Conservation (phyloP, 2,888 invertebrate species). For the Euplagia quadripunctaria region DNA sequence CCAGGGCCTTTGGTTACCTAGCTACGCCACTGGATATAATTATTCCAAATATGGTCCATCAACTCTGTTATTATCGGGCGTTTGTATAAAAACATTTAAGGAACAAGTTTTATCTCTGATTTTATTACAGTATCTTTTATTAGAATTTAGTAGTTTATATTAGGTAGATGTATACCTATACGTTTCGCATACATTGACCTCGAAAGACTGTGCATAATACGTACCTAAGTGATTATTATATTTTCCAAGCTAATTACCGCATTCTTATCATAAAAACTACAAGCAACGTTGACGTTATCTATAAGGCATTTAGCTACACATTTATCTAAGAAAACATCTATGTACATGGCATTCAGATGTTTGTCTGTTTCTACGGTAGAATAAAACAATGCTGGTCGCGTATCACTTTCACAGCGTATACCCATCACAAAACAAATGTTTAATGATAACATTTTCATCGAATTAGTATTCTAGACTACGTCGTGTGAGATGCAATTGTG, state of each 20-base stretch:
- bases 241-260: background rate
- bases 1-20: no score
- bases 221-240: background rate
- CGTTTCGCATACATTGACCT: background rate
- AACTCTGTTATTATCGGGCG: background rate
- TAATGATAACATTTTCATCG: constrained; percentile 56
- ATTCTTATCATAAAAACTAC: constrained; percentile 29
- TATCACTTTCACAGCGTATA: constrained; percentile 76
- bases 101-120: background rate
- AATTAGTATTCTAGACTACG: constrained; percentile 47
- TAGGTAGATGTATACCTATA: no score
- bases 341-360: constrained; percentile 14
- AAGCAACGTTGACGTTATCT: constrained; percentile 38
- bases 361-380: constrained; percentile 29
- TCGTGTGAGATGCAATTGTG: constrained; percentile 39
- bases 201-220: background rate
- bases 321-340: constrained; percentile 41
- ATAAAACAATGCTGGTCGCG: constrained; percentile 64
- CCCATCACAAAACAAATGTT: constrained; percentile 57
- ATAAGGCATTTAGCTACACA: constrained; percentile 29
- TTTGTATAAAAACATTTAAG: no score
- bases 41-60: background rate
- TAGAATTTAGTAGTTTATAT: background rate
- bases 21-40: no score
- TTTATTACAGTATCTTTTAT: background rate